These are phyloP conservation scores for Rissa tridactyla DNA, from an alignment of 2,113 vertebrate species.

Conservation along the genomic window DNA sequence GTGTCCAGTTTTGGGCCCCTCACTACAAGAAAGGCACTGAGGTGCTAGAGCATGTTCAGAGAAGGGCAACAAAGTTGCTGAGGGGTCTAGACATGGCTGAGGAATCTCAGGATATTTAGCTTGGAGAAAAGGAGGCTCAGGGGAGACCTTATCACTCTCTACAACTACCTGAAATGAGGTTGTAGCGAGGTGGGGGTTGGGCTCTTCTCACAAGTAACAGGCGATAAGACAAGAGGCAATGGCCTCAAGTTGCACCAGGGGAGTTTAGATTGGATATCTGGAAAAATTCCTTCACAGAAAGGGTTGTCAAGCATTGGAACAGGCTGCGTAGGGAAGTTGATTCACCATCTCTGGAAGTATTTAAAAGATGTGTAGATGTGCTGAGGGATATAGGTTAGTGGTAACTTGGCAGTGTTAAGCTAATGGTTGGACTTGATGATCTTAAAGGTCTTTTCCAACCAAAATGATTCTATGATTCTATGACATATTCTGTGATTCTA, in stretches of 20 bases:
- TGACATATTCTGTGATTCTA: not conserved
- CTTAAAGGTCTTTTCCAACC: not conserved
- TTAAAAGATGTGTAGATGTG: not conserved
- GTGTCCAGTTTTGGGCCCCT: not conserved
- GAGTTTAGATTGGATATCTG: not conserved
- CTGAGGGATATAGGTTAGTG: not conserved
- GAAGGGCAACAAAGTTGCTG: not conserved
- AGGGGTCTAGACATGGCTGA: not conserved
- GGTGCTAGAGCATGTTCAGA: not conserved
- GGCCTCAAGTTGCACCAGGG: not conserved
- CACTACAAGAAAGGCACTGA: not conserved
- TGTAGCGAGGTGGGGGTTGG: not conserved
- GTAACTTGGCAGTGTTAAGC: not conserved
- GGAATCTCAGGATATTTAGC: not conserved
- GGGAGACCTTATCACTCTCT: not conserved
- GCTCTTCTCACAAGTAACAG: not conserved
- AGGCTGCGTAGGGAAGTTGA: not conserved
- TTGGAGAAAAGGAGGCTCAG: not conserved
- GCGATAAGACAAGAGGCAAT: not conserved
- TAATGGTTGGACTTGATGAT: not conserved
- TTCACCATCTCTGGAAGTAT: not conserved
- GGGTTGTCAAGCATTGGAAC: not conserved
- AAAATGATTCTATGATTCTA: not conserved
- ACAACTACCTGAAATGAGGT: not conserved
- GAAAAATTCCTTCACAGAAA: not conserved